Evolutionary conservation across 2,888 invertebrate genomes (phyloP).

Genomic region (Xanthia togata): DNA sequence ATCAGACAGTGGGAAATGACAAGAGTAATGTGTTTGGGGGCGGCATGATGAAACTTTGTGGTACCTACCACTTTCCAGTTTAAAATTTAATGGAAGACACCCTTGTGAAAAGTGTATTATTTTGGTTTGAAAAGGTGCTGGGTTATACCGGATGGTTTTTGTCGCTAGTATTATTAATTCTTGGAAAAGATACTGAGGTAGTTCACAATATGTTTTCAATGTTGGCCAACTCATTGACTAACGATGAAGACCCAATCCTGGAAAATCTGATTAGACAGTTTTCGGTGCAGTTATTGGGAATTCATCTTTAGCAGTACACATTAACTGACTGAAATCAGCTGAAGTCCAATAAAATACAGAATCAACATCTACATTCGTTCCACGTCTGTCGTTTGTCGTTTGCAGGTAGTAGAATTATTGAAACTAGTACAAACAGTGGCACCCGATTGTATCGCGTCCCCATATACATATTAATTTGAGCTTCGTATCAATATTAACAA

Average conservation of each 20-base stretch:
- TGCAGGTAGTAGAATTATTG: conserved; percentile 62
- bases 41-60: conserved; percentile 4
- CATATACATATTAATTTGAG: conserved; percentile 85
- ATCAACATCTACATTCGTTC: conserved; percentile 44
- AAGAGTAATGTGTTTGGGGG: conserved; percentile 65
- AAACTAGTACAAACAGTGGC: conserved; percentile 78
- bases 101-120: no score
- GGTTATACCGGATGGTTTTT: no score
- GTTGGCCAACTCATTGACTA: no score
- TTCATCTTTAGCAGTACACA: no score
- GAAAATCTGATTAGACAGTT: no score
- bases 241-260: no score
- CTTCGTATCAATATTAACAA: conserved; percentile 87
- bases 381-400: conserved; percentile 35
- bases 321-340: no score
- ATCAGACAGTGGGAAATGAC: conserved; percentile 73
- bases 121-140: no score
- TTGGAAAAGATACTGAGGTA: no score
- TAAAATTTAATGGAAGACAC: neutral
- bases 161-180: no score
- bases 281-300: no score
- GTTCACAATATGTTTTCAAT: no score
- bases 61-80: neutral
- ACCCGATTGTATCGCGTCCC: conserved; percentile 77
- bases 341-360: conserved; percentile 5